These are phyloP conservation scores for Oxystoma pomonae DNA, from an alignment of 2,888 invertebrate genomes.

Conservation along the genomic window DNA sequence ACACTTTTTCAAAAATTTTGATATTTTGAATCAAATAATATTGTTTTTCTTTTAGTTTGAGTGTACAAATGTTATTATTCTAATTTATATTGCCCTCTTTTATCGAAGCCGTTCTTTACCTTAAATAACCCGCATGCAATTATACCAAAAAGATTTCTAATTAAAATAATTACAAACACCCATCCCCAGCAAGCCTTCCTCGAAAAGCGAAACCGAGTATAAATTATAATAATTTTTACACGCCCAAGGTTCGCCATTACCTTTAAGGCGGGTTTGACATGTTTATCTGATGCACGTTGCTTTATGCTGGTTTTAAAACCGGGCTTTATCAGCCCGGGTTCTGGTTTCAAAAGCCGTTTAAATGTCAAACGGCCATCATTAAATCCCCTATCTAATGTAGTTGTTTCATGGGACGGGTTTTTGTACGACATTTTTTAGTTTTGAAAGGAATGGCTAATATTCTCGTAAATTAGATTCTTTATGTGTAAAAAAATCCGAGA, in stretches of 20 bases:
- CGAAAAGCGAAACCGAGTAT: background rate
- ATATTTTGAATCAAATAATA: too few species aligned
- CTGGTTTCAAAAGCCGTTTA: background rate
- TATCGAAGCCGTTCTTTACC: too few species aligned
- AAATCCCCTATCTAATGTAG: background rate
- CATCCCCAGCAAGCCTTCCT: background rate
- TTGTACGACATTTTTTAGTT: background rate
- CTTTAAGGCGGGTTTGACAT: slow-evolving; percentile 46
- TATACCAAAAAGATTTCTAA: background rate
- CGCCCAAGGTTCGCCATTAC: slow-evolving; percentile 21
- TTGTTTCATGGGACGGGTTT: background rate
- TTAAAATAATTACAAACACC: background rate
- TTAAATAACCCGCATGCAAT: too few species aligned
- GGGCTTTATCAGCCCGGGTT: background rate
- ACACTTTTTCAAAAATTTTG: too few species aligned
- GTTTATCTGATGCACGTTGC: slow-evolving; percentile 42
- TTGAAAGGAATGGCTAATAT: background rate
- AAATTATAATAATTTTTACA: slow-evolving; percentile 3
- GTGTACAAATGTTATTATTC: too few species aligned
- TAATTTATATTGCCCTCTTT: too few species aligned
- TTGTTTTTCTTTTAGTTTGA: too few species aligned
- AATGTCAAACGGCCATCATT: background rate
- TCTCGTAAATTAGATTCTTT: background rate
- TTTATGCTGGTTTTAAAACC: background rate
- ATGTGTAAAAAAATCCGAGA: too few species aligned